phyloP scores from a whole-genome alignment of 2,113 vertebrate genomes.

The Salvelinus alpinus region DNA sequence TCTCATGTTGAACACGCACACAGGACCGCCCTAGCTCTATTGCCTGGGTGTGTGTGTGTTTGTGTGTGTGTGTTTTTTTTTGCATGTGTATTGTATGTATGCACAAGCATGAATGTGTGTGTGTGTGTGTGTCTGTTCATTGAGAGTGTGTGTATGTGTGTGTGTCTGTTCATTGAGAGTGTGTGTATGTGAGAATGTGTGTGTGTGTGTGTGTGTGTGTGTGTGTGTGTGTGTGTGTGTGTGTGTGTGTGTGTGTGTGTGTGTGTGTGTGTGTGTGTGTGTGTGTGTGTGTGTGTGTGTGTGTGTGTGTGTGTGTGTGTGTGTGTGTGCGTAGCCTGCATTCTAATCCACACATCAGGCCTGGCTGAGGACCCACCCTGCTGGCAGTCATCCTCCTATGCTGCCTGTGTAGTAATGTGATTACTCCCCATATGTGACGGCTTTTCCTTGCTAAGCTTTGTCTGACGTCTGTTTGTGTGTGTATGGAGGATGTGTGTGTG shows the following conservation, averaged over 20 bases:
- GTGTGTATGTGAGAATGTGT: too few relatives aligned
- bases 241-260: not conserved
- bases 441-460: not conserved
- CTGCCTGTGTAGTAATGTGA: not conserved
- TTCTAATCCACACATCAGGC: not conserved
- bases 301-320: not conserved
- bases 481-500: conserved; percentile 13
- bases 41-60: not conserved
- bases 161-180: not conserved
- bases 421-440: not conserved
- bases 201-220: too few relatives aligned
- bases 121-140: too few relatives aligned
- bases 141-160: not conserved
- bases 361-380: not conserved
- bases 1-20: too few relatives aligned
- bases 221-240: not conserved
- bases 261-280: too few relatives aligned
- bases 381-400: not conserved
- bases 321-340: not conserved
- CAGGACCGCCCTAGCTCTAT: too few relatives aligned
- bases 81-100: too few relatives aligned
- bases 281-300: too few relatives aligned
- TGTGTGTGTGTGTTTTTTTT: not conserved
- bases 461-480: not conserved
- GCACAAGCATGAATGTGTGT: not conserved